Conservation (phyloP, 2,113 vertebrate genomes). For the Cathartes aura region DNA sequence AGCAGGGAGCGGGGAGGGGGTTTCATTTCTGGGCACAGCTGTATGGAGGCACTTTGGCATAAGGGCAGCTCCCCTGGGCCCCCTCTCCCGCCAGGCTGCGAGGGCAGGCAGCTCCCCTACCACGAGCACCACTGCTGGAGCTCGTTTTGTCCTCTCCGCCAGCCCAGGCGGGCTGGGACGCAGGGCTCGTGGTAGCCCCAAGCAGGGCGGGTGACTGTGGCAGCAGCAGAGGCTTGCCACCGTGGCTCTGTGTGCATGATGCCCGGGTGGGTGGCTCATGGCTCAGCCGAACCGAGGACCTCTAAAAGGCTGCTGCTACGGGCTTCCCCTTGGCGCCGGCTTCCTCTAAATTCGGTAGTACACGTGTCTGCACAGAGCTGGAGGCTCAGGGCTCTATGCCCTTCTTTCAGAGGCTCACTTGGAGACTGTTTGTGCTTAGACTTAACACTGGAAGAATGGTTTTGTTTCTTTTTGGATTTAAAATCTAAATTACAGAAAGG, state of each 20-base stretch:
- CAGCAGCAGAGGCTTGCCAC: neutral
- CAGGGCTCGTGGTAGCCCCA: neutral
- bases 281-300: neutral
- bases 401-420: neutral
- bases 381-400: neutral
- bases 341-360: neutral
- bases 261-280: neutral
- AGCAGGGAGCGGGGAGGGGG: neutral
- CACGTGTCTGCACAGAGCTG: neutral
- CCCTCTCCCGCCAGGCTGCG: rapidly evolving
- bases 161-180: neutral
- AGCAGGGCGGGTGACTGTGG: neutral
- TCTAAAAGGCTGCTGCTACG: rapidly evolving
- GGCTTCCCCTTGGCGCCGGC: neutral
- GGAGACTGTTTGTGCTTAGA: neutral
- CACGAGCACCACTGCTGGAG: neutral
- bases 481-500: neutral
- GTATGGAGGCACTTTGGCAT: neutral
- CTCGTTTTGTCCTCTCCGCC: rapidly evolving
- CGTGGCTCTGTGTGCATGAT: neutral
- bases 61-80: neutral
- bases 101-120: neutral
- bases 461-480: neutral
- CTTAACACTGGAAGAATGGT: neutral
- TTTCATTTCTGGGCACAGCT: neutral